Evolutionary conservation across 2,797 vertebrate genomes (phyloP).

Genomic region (Manis javanica): DNA sequence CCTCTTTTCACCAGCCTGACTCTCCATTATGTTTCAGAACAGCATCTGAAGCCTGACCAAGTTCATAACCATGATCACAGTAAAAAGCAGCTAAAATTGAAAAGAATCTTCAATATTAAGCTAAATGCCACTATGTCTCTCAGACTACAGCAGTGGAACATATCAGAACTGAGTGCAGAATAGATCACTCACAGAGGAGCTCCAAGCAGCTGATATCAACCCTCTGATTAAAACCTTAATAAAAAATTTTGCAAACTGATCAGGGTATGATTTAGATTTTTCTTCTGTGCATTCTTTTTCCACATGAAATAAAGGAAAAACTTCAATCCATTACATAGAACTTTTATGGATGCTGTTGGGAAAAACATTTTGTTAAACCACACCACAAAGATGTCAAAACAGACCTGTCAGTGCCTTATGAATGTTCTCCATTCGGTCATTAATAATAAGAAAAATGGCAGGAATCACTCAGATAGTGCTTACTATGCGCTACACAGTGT

Average conservation of each 20-base stretch:
- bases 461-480: constrained; percentile 2
- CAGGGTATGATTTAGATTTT: constrained; percentile 19
- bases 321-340: constrained; percentile 57
- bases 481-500: background rate
- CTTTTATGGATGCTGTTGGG: constrained; percentile 49
- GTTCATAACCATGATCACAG: background rate
- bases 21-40: background rate
- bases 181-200: background rate
- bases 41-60: constrained; percentile 36
- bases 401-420: constrained; percentile 13
- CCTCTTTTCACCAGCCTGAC: background rate
- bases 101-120: constrained; percentile 27
- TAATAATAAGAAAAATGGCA: constrained; percentile 55
- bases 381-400: constrained; percentile 63
- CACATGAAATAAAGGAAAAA: constrained; percentile 39
- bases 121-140: background rate
- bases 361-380: constrained; percentile 44
- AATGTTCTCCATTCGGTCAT: constrained; percentile 38
- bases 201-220: background rate
- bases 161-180: background rate
- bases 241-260: background rate
- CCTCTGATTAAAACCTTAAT: background rate
- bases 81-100: constrained; percentile 40
- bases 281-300: background rate
- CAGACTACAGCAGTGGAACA: background rate